Evolutionary conservation across 2,797 vertebrate genomes (phyloP).

Genomic region (Iguana delicatissima): DNA sequence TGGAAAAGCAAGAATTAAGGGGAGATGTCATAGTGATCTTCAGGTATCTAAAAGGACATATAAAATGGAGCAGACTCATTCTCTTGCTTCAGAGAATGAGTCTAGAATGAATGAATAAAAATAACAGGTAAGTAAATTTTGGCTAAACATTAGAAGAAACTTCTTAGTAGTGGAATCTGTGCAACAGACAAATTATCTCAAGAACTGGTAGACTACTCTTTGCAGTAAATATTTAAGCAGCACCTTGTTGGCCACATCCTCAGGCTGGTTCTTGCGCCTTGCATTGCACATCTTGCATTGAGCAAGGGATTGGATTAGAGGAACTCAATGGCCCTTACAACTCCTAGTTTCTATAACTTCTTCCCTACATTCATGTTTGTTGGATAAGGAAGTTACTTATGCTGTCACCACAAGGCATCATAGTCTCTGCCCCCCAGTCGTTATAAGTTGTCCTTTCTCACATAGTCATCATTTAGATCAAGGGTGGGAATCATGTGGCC

Average conservation of each 20-base stretch:
- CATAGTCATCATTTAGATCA: neutral
- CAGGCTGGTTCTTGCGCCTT: neutral
- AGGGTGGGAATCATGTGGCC: too few species aligned
- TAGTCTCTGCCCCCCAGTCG: too few species aligned
- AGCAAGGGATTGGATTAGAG: neutral
- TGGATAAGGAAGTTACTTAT: neutral
- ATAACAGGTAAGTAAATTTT: neutral
- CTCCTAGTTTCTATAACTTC: neutral
- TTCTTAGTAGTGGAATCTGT: neutral
- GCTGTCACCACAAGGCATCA: neutral
- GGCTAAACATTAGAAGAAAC: neutral
- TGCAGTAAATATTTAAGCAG: neutral
- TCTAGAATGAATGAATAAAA: neutral
- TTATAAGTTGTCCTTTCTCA: neutral
- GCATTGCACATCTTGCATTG: neutral
- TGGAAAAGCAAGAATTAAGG: neutral
- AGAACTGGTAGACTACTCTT: neutral
- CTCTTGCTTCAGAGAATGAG: neutral
- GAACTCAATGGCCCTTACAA: neutral
- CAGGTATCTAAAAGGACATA: neutral
- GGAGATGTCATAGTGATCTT: neutral
- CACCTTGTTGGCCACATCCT: neutral
- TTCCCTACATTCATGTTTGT: neutral
- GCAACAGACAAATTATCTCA: too few species aligned
- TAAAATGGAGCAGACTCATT: neutral